A percentile compares a stretch with the other conserved stretches of the same genome.
Evolutionary conservation across 2,797 vertebrate genomes (phyloP).

Genomic region (Brachyalestes nurse): DNA sequence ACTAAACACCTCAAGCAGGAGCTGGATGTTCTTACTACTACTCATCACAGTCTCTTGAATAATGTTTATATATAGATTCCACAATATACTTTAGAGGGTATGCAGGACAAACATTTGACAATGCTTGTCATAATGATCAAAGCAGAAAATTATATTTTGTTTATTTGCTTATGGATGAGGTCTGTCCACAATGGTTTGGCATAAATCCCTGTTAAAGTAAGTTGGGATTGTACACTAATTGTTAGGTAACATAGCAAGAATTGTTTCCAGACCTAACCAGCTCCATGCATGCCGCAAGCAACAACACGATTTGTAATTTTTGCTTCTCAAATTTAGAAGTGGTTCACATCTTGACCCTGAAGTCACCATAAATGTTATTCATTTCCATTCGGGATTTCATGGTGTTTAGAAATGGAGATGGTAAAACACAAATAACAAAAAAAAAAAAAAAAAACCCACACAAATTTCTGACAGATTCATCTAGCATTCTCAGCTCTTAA

Average conservation of each 20-base stretch:
- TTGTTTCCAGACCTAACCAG: slow-evolving; percentile 61
- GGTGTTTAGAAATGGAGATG: slow-evolving; percentile 55
- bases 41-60: neutral
- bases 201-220: slow-evolving; percentile 62
- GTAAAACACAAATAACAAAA: slow-evolving; percentile 57
- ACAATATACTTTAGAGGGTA: slow-evolving; percentile 30
- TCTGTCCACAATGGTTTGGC: slow-evolving; percentile 69
- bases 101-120: slow-evolving; percentile 28
- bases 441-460: neutral
- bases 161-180: slow-evolving; percentile 66
- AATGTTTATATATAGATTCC: slow-evolving; percentile 13
- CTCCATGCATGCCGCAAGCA: slow-evolving; percentile 39
- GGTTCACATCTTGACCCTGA: slow-evolving; percentile 60
- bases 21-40: neutral
- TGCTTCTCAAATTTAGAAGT: slow-evolving; percentile 59
- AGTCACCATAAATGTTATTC: slow-evolving; percentile 61
- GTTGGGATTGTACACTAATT: slow-evolving; percentile 69
- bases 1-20: neutral
- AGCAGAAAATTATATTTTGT: slow-evolving; percentile 62
- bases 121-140: slow-evolving; percentile 33
- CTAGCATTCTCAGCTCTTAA: slow-evolving; percentile 19
- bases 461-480: slow-evolving; percentile 48
- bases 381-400: slow-evolving; percentile 64
- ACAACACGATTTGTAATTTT: slow-evolving; percentile 58
- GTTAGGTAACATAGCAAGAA: slow-evolving; percentile 70